These are phyloP conservation scores for Lucinisca nassula DNA, from an alignment of 2,888 invertebrate species.

Conservation along the genomic window DNA sequence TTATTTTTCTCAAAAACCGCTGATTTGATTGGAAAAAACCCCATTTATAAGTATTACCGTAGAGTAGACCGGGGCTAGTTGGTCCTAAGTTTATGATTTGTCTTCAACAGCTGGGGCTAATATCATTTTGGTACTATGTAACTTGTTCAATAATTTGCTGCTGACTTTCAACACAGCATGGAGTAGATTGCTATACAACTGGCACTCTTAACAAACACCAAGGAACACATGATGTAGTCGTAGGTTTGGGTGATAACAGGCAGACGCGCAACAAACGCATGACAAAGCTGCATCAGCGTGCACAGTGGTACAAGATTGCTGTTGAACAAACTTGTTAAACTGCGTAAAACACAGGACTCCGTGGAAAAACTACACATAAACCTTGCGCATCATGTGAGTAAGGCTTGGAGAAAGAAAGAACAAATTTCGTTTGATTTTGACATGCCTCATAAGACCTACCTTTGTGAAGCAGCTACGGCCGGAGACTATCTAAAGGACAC, in stretches of 20 bases:
- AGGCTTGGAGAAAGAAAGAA: neutral
- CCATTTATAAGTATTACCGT: too few species aligned
- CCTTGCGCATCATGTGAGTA: neutral
- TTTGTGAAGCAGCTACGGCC: slow-evolving; percentile 28
- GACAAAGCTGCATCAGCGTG: slow-evolving; percentile 53
- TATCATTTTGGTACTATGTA: too few species aligned
- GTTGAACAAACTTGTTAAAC: slow-evolving; percentile 21
- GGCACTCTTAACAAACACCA: slow-evolving; percentile 15
- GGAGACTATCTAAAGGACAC: slow-evolving; percentile 54
- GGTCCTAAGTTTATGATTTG: too few species aligned
- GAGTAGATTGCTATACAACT: slow-evolving; percentile 6
- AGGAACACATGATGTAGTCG: slow-evolving; percentile 8
- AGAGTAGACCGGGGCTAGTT: too few species aligned
- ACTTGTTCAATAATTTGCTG: too few species aligned
- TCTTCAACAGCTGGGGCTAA: too few species aligned
- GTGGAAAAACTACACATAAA: neutral
- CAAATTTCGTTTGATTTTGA: slow-evolving; percentile 24
- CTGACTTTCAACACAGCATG: slow-evolving; percentile 17
- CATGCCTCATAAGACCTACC: neutral
- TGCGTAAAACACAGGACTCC: neutral
- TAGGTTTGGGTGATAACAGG: neutral
- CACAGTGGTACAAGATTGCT: slow-evolving; percentile 64
- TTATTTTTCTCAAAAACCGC: too few species aligned
- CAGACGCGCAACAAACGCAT: neutral
- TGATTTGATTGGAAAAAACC: too few species aligned